Evolutionary conservation across 2,888 invertebrate species (phyloP), one percentile per base, ranked within the genome.

Genomic region (Drosophila conformis): DNA sequence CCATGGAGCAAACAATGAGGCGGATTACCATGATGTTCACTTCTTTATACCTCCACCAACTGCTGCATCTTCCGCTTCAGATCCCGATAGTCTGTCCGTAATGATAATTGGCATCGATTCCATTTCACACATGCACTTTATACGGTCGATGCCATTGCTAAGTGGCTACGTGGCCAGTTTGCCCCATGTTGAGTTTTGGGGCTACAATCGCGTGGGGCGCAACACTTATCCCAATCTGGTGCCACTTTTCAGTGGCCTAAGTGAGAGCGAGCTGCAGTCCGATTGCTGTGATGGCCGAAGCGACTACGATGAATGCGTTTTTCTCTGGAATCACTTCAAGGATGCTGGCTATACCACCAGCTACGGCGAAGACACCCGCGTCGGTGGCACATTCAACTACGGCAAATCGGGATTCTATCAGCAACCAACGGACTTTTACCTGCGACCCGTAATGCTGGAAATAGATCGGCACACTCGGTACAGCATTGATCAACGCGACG

Each of bases 191-290:
- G 97, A 97, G 91, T 94, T 98, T 90, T 91, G 95, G 64, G 98
- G 98, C 3, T 98, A 97, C 92, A 98, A 96, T 90, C 98, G 98
- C 94, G 96, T 98, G 10, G 98, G 95, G 0, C 97, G 98, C 91
- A 98, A 98, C 92, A 97, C 98, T 0, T 97, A 96, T 92, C 97
- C 97, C 1, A 98, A 98, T 93, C 92, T 98, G 72, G 94, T 96
- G 1, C 96, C 98, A 0, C 94, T 97, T 69, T 93, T 98, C 13
- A 95, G 95, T 11, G 98, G 98, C 0, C 89, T 95, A 42, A 94
- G 94, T 52, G 95, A 94, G 29, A 92, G 93, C 0, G 96, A 97
- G 87, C 91, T 97, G 52, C 93, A 93, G 48, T 92, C 92, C 65
- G 93, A 90, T 0, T 97, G 96, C 88, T 95, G 95, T 95, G 4